Conservation (phyloP, 2,888 invertebrate species). For the Trimorus sp. region DNA sequence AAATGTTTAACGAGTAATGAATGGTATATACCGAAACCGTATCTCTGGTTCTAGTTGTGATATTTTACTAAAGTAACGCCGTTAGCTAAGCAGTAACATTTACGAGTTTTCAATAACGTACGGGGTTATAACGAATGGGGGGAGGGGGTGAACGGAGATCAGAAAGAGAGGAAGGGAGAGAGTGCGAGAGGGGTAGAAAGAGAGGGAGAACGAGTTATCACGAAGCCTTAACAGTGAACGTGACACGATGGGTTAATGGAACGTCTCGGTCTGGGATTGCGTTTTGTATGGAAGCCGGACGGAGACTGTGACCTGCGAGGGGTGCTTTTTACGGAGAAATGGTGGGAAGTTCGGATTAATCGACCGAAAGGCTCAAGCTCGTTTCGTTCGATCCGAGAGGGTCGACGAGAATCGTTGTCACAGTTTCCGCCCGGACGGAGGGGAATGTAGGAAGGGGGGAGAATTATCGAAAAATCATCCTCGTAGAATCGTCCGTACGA, state of each 20-base stretch:
- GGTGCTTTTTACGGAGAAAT: too few relatives aligned
- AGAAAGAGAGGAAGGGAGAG: constrained; percentile 7
- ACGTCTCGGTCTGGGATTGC: not conserved
- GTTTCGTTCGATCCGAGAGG: not conserved
- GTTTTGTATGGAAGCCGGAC: not conserved
- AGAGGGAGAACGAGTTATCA: constrained; percentile 39
- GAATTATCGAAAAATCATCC: constrained; percentile 25
- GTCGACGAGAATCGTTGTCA: not conserved
- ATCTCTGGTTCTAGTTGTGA: constrained; percentile 81
- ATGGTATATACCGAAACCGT: constrained; percentile 75
- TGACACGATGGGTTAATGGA: not conserved
- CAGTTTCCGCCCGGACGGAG: not conserved
- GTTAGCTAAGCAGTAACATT: constrained; percentile 71
- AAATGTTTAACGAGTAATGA: constrained; percentile 64
- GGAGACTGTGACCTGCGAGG: too few relatives aligned
- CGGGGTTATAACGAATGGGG: constrained; percentile 51
- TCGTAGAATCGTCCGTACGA: constrained; percentile 38
- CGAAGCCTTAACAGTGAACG: constrained; percentile 66
- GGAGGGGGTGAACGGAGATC: constrained; percentile 32
- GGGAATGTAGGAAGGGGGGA: too few relatives aligned
- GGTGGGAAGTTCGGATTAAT: too few relatives aligned
- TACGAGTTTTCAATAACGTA: constrained; percentile 69
- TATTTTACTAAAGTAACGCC: constrained; percentile 78
- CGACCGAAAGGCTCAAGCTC: too few relatives aligned
- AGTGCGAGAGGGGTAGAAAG: constrained; percentile 1